phyloP scores from a whole-genome alignment of 2,888 invertebrate genomes.

The Drosophila subsilvestris region DNA sequence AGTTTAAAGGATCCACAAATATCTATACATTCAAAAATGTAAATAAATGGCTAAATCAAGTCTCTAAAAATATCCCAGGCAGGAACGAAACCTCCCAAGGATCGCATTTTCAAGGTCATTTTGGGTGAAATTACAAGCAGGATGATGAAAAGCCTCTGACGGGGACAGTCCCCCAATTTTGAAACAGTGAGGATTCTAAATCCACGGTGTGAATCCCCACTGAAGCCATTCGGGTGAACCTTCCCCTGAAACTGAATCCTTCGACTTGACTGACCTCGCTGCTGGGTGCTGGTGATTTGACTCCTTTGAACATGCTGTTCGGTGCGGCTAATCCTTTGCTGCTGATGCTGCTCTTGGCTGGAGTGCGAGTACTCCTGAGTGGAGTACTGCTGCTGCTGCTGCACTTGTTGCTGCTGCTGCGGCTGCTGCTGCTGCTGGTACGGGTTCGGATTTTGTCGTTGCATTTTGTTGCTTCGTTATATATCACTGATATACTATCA shows the following conservation, averaged over 20 bases:
- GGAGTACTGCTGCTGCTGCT: constrained; percentile 85
- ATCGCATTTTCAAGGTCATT: constrained; percentile 4
- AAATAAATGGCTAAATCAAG: too few relatives aligned
- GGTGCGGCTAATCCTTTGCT: constrained; percentile 88
- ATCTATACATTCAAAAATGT: too few relatives aligned
- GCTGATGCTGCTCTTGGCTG: constrained; percentile 85
- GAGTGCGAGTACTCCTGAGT: constrained; percentile 85
- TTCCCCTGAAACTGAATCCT: constrained; percentile 19
- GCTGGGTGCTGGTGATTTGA: constrained; percentile 89
- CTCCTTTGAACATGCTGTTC: constrained; percentile 91
- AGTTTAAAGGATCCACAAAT: too few relatives aligned
- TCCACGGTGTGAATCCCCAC: constrained; percentile 76
- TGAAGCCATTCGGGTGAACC: constrained; percentile 39
- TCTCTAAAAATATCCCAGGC: not conserved
- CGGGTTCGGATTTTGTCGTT: constrained; percentile 88
- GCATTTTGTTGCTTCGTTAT: constrained; percentile 86
- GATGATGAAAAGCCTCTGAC: constrained; percentile 21
- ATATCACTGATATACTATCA: constrained; percentile 83
- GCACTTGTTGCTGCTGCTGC: constrained; percentile 85
- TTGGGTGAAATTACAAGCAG: constrained; percentile 11
- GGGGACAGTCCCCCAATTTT: constrained; percentile 42
- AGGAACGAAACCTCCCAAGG: not conserved
- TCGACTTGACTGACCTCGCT: constrained; percentile 87
- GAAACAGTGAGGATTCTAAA: constrained; percentile 71
- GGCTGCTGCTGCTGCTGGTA: constrained; percentile 85